Percentiles rank a stretch among this genome's conserved stretches.
Evolutionary conservation across 2,888 invertebrate species (phyloP).

Genomic region (Agonopterix alstromeriana): DNA sequence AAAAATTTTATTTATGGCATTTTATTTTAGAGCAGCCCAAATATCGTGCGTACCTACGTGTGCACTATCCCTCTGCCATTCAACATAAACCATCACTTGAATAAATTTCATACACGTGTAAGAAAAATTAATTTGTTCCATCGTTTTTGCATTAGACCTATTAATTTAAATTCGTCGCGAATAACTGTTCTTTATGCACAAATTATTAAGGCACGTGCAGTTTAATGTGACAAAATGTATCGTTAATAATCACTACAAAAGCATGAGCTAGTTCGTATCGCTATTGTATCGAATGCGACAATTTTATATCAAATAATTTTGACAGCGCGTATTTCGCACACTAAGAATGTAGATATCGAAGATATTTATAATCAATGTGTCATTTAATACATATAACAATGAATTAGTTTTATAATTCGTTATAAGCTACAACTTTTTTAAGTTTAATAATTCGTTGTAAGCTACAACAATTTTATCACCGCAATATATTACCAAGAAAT

Average conservation of each 20-base stretch:
- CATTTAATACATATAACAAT: no score
- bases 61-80: background rate
- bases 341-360: no score
- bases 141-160: conserved; percentile 10
- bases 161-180: conserved; percentile 16
- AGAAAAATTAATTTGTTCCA: conserved; percentile 18
- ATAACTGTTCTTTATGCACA: conserved; percentile 14
- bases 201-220: conserved; percentile 10
- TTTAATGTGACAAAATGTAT: conserved; percentile 9
- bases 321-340: no score
- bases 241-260: background rate
- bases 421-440: no score
- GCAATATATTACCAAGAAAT: no score
- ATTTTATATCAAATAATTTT: no score
- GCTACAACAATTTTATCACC: no score
- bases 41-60: no score
- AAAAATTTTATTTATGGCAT: no score
- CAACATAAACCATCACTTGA: conserved; percentile 9
- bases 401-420: no score
- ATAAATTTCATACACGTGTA: conserved; percentile 20
- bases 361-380: no score
- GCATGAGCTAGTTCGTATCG: background rate
- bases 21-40: background rate
- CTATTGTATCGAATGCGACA: background rate
- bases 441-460: no score